A percentile compares a stretch with the other conserved stretches of the same genome.
phyloP scores from a whole-genome alignment of 2,797 vertebrate genomes.

The Tangara arthus region DNA sequence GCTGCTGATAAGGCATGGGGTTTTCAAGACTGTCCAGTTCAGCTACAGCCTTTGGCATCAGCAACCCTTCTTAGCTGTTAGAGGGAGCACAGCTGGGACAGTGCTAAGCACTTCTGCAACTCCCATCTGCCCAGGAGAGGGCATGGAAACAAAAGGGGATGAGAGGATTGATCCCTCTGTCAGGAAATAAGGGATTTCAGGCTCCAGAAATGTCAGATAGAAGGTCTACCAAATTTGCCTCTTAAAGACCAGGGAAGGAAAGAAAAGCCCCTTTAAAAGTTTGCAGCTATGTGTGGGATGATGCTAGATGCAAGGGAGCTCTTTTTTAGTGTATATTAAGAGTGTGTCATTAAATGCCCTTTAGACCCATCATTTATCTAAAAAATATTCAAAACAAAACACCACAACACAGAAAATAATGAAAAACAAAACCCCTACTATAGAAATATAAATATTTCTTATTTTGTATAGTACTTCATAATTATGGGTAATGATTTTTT shows the following conservation, averaged over 20 bases:
- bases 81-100: not conserved
- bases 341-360: conserved; percentile 56
- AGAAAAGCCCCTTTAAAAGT: not conserved
- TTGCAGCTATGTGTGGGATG: not conserved
- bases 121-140: not conserved
- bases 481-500: conserved; percentile 28
- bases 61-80: not conserved
- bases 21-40: not conserved
- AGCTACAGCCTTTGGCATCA: not conserved
- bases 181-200: not conserved
- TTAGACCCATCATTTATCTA: conserved; percentile 45
- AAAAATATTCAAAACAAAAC: not conserved
- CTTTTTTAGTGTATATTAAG: conserved; percentile 5
- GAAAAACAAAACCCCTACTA: not conserved
- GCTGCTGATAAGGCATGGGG: not conserved
- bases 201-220: not conserved
- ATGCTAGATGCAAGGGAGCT: conserved; percentile 20
- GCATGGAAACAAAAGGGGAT: not conserved
- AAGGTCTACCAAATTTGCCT: not conserved
- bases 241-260: not conserved
- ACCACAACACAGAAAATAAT: not conserved
- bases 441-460: conserved; percentile 57
- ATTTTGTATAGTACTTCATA: conserved; percentile 3
- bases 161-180: not conserved
- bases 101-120: rapidly evolving